Evolutionary conservation across 2,113 vertebrate genomes (phyloP), one percentile per base, ranked within the genome.

Genomic region (Rhadina sibilatrix): DNA sequence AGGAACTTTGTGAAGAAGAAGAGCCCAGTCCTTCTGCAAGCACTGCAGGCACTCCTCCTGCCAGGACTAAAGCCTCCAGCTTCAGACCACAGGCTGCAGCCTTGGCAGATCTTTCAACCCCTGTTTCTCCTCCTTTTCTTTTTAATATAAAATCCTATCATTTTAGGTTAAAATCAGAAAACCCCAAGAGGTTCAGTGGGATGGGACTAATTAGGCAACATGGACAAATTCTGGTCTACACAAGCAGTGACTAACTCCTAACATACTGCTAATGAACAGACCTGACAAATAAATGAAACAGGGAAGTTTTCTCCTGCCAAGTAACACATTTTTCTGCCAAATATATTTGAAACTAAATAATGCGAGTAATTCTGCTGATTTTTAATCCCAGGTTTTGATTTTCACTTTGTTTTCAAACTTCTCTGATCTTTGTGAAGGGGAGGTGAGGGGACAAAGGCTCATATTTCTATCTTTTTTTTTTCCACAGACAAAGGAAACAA

Each of bases 281-380:
- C 12, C 57, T 89, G 81, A 75, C 33, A 79, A 84, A 78, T 81
- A 74, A 92, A 68, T 50, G 25, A 84, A 95, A 80, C 15, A 87
- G 66, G 46, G 19, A 86, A 50, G 31, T 50, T 83, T 87, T 68
- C 19, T 89, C 30, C 54, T 87, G 77, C 78, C 89, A 95, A 89
- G 63, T 59, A 82, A 82, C 49, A 87, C 16, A 77, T 42, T 79
- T 89, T 96, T 80, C 59, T 94, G 72, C 61, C 89, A 87, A 78
- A 87, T 79, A 25, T 20, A 80, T 85, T 87, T 75, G 46, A 89
- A 89, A 82, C 20, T 72, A 85, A 84, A 76, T 61, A 86, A 93
- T 83, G n/a, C 9, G 83, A 97, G 76, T 69, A 76, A 84, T 49
- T 87, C n/a, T 66, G 46, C 54, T 90, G 82, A 88, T 82, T 93